A percentile compares a stretch with the other conserved stretches of the same genome.
phyloP scores from a whole-genome alignment of 1,140 invertebrate genomes.

The Ceratina japonica region DNA sequence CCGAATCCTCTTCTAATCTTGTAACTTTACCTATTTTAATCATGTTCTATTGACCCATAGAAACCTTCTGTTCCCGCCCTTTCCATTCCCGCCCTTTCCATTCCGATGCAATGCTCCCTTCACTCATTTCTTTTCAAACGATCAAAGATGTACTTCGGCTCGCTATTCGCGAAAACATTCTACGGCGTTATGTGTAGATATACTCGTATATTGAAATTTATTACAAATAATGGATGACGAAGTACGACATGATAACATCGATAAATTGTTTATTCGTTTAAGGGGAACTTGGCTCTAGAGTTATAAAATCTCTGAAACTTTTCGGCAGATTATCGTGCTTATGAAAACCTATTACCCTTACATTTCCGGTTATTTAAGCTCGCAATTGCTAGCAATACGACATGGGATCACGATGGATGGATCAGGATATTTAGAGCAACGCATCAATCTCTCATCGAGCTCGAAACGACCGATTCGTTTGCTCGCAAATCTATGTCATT shows the following conservation, averaged over 20 bases:
- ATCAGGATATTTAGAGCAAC: conserved; percentile 31
- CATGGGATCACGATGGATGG: conserved; percentile 23
- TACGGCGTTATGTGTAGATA: not conserved
- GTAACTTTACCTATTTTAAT: conserved; percentile 71
- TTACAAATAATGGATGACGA: no score
- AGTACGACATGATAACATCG: no score
- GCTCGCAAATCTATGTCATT: conserved; percentile 49
- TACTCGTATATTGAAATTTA: not conserved
- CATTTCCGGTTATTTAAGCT: conserved; percentile 24
- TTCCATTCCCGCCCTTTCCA: not conserved
- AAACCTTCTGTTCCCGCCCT: not conserved
- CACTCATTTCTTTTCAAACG: conserved; percentile 31
- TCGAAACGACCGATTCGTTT: conserved; percentile 25
- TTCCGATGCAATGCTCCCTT: conserved; percentile 65
- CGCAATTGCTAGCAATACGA: conserved; percentile 10
- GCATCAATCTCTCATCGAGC: conserved; percentile 36
- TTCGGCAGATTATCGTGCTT: no score
- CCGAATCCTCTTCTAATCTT: conserved; percentile 67
- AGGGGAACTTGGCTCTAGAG: no score
- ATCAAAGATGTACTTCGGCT: conserved; percentile 29
- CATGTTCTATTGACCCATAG: conserved; percentile 65
- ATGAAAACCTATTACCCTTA: not conserved
- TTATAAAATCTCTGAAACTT: no score
- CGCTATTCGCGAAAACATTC: conserved; percentile 14
- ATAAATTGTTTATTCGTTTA: no score